phyloP scores from a whole-genome alignment of 1,140 invertebrate genomes.

The Hycleus phaleratus region DNA sequence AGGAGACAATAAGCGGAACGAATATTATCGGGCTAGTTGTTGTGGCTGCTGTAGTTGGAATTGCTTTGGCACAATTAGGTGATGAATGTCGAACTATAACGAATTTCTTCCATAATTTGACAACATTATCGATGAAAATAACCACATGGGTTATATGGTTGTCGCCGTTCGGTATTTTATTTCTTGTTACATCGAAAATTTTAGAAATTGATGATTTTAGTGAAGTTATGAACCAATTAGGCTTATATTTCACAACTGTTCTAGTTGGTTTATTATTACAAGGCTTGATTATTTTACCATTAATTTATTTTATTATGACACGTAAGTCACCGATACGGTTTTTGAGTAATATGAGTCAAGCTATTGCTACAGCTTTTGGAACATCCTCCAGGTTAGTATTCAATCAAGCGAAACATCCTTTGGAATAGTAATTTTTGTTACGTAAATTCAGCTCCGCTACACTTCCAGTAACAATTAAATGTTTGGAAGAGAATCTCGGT shows the following conservation, averaged over 20 bases:
- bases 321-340: constrained; percentile 60
- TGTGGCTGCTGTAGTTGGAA: constrained; percentile 58
- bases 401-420: no score
- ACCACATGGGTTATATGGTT: constrained; percentile 68
- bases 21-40: constrained; percentile 67
- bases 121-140: constrained; percentile 64
- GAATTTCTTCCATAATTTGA: constrained; percentile 54
- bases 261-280: constrained; percentile 70
- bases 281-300: constrained; percentile 65
- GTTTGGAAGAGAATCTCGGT: constrained; percentile 69
- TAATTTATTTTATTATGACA: constrained; percentile 58
- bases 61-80: constrained; percentile 57
- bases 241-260: constrained; percentile 76
- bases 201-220: constrained; percentile 69
- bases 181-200: constrained; percentile 72
- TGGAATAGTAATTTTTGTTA: no score
- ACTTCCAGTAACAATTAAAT: constrained; percentile 65
- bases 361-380: constrained; percentile 69
- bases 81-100: constrained; percentile 54
- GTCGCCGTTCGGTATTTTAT: constrained; percentile 76
- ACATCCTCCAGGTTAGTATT: constrained; percentile 54
- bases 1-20: constrained; percentile 47
- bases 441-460: constrained; percentile 55
- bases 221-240: constrained; percentile 63
- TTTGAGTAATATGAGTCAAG: constrained; percentile 64